phyloP scores from a whole-genome alignment of 1,140 invertebrate genomes.

The Drosophila erecta region DNA sequence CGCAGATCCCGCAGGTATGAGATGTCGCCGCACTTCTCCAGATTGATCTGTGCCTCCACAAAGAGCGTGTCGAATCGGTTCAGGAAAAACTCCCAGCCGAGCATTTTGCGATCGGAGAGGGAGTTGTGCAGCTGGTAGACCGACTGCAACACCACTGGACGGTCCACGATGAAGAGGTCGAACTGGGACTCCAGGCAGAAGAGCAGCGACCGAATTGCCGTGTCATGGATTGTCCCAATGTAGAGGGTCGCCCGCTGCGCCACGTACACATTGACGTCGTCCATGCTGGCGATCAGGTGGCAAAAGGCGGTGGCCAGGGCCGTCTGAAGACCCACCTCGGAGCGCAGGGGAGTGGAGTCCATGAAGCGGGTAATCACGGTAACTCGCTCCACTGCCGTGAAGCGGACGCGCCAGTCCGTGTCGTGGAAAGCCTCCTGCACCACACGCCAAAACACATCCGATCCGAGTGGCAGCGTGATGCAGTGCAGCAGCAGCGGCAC shows the following conservation, averaged over 20 bases:
- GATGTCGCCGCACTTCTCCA: constrained; percentile 93
- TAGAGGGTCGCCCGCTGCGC: constrained; percentile 97
- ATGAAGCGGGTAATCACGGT: constrained; percentile 96
- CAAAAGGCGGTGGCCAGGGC: constrained; percentile 98
- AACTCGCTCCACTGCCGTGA: constrained; percentile 97
- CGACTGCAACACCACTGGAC: constrained; percentile 98
- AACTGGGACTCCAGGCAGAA: constrained; percentile 96
- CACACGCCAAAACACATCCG: constrained; percentile 97
- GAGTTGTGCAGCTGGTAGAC: constrained; percentile 97
- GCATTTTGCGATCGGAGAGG: constrained; percentile 94
- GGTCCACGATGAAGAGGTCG: constrained; percentile 97
- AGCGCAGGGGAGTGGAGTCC: constrained; percentile 93
- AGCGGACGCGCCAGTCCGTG: constrained; percentile 94
- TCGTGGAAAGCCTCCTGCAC: constrained; percentile 97
- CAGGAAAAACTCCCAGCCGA: constrained; percentile 99
- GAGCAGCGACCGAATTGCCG: constrained; percentile 92
- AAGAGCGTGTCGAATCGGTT: constrained; percentile 98
- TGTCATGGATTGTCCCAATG: constrained; percentile 96
- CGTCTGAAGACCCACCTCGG: constrained; percentile 94
- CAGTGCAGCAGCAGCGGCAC: constrained; percentile 97
- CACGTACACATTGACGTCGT: constrained; percentile 97
- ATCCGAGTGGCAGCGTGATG: constrained; percentile 95
- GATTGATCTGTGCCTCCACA: constrained; percentile 96
- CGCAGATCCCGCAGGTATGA: constrained; percentile 94
- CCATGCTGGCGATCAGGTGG: constrained; percentile 97